Evolutionary conservation across 2,797 vertebrate genomes (phyloP), one percentile per base, ranked within the genome.

Genomic region (Hylomyscus alleni): DNA sequence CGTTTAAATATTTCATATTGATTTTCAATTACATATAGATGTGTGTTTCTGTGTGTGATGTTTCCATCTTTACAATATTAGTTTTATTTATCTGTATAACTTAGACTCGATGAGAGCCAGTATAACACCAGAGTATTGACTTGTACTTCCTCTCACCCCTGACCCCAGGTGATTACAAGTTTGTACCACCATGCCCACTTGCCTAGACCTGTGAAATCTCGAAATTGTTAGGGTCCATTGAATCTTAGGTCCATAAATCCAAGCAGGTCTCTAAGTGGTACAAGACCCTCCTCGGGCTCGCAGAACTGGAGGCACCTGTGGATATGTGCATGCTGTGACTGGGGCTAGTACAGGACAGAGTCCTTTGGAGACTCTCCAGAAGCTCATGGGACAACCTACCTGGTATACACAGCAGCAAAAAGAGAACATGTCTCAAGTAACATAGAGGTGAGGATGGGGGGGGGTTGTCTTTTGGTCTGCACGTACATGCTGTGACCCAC

Each of bases 1-100:
- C 54, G 94, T 56, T 97, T 94, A 65, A 73, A 82, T n/a, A 60
- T 17, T 82, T 29, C n/a, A 40, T 60, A 26, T 29, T 81, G 54
- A n/a, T 80, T 80, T 80, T 22, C 50, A 80, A 4, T n/a, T 80
- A 54, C 77, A 22, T n/a, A 54, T 54, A 22, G 31, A n/a, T 54
- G 19, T 80, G 29, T 78, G 31, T n/a, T 54, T 78, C 50, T 5
- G 3, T 4, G 50, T 34, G 44, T 15, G 10, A 52, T 56, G 82
- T 83, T 92, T 77, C 24, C 9, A 72, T n/a, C 29, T 19, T 84
- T 83, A 14, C 84, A 89, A 47, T 47, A 19, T 12, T 44, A 89
- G n/a, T 69, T 73, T 62, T 60, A 54, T 80, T 6, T 58, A 37
- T 58, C n/a, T 7, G n/a, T 56, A 40, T 40, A 58, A 50, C 72